Evolutionary conservation across 64 coral and sea anemone genomes (phyloP), one percentile per base, ranked within the genome.

Genomic region (Hydrozoanthus tunicans): DNA sequence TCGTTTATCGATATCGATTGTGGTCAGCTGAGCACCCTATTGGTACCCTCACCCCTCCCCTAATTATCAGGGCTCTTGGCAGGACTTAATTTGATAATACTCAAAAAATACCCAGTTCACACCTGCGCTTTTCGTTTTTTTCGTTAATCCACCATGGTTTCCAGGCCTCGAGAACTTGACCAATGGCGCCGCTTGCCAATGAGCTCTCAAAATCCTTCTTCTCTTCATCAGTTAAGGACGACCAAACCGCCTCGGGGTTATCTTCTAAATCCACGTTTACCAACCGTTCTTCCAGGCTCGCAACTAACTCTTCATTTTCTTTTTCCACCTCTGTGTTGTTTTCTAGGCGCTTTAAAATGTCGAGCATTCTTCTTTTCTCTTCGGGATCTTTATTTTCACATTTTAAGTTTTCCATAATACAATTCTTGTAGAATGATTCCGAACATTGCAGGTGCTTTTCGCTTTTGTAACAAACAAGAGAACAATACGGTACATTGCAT

Each of bases 361-460:
- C 94, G 6, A 99, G 58, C 56, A 96, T 84, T 92, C 79, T 96
- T 32, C 70, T 85, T 63, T 90, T 91, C 43, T 77, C 90, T 86
- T 99, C 83, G 23, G 64, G 26, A 80, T 93, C 80, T 55, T 69
- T 64, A 6, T 77, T 73, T 5, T 89, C 86, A 24, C 17, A 51
- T 59, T 54, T 73, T 64, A 99, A 26, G 51, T 90, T 64, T 59
- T 94, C 85, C 27, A 94, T 80, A 14, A 98, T 90, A 58, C 93
- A 95, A 32, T 95, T 81, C 83, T 94, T 93, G n/a, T 95, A 98
- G 57, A 98, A 98, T 3, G 77, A 52, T 63, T 98, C 96, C 3
- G 96, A 95, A 89, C 96, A 98, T 20, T 95, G 89, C 6, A 90
- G 51, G 84, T 98, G 96, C 81, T 95, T 98, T 65, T 89, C 62